Evolutionary conservation across 2,888 invertebrate species (phyloP), one percentile per base, ranked within the genome.

Genomic region (Aphodius sticticus): DNA sequence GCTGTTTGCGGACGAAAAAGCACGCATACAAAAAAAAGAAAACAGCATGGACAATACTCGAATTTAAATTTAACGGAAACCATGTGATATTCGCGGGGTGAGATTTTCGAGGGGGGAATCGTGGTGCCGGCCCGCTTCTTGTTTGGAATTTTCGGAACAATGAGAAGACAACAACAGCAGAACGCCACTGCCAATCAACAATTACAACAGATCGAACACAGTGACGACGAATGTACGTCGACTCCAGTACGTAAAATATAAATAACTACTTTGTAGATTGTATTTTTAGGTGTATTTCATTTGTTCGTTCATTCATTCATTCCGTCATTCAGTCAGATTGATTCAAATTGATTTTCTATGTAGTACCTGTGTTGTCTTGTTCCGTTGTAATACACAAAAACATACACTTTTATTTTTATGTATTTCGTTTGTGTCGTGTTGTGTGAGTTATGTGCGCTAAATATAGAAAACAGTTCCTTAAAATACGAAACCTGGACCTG

Each of bases 201-300:
- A 12, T 12, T 53, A 53, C 53, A 53, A 79, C 88, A 88, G 82
- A 86, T 87, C 79, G 89, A 89, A 80, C 88, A 90, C 83, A 90
- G 89, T 84, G 91, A 92, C 83, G 91, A 91, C 85, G 91, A 92
- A 83, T 89, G 91, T 83, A 90, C 90, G 84, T 90, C 91, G 83
- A 90, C 91, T 76, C 90, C 91, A 89, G 92, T 92, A 89, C 87
- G 89, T 84, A 26, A 70, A 70, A 7, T n/a, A 70, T 70, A 70
- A 16, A 77, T 80, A 81, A 26, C 26, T 26, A 26, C 26, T 26
- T 26, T 26, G 26, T 26, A 26, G 26, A 26, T 26, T 3, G 26
- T 78, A 79, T 79, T 80, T 78, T 78, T 77, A 77, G n/a, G 14
- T 69, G 69, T 38, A 36, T 15, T 38, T 7, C 15, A 6, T 70